phyloP scores from a whole-genome alignment of 2,888 invertebrate genomes.

The Lottia gigantea region DNA sequence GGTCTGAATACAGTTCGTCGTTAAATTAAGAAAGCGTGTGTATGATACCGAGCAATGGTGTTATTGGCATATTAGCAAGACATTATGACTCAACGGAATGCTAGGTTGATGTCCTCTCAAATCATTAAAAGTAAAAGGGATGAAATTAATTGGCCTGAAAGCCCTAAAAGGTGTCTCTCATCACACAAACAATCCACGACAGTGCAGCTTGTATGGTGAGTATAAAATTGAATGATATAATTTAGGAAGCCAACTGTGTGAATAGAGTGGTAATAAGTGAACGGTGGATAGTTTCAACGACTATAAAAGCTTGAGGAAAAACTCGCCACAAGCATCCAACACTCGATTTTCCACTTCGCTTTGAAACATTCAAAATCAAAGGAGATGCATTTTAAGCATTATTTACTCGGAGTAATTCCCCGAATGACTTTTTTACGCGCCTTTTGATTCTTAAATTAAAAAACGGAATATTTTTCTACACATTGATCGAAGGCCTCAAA shows the following conservation, averaged over 20 bases:
- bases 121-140: not conserved
- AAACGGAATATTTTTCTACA: no score
- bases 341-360: constrained; percentile 4
- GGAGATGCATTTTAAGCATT: no score
- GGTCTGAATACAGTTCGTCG: no score
- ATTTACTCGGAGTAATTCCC: no score
- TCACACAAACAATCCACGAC: not conserved
- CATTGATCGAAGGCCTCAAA: no score
- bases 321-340: not conserved
- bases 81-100: not conserved
- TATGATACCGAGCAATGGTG: no score
- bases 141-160: constrained; percentile 9
- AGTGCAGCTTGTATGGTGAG: not conserved
- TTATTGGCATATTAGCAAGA: not conserved
- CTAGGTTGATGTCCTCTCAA: not conserved
- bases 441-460: no score
- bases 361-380: not conserved
- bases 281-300: no score
- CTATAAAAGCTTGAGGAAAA: no score
- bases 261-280: not conserved
- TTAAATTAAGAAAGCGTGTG: no score
- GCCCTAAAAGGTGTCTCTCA: not conserved
- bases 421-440: no score
- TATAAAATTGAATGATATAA: not conserved
- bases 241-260: constrained; percentile 6